Evolutionary conservation across 2,888 invertebrate species (phyloP), one percentile per base, ranked within the genome.

Genomic region (Noctua pronuba): DNA sequence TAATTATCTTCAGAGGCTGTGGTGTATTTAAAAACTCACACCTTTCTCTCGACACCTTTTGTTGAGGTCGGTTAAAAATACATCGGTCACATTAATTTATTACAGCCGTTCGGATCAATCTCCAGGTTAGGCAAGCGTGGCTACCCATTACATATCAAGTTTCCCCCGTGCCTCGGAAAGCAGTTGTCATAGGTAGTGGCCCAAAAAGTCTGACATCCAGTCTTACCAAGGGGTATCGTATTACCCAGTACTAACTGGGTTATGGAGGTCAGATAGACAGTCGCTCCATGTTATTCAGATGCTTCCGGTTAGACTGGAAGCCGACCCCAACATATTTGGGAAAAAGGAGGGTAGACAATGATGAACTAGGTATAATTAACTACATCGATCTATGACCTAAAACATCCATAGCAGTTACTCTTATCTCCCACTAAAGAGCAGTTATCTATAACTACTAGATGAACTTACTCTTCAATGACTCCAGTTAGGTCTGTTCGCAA

Each of bases 361-460:
- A n/a, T 55, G 5, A 64, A 24, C 24, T 24, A 35, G 24, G 11
- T 38, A 13, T 13, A 38, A 49, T 8, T 49, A 49, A 35, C 62
- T 35, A 62, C 24, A 64, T 7, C 24, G 38, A 38, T 38, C 7
- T 3, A 2, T 38, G 13, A 38, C 24, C 38, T 13, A 7, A 38
- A 65, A 41, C 38, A n/a, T 38, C 38, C 21, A 24, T 24, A n/a
- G 38, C n/a, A 10, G 46, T 62, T 35, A 35, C n/a, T 64, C 49
- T 28, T 75, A 84, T 76, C 76, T 52, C 10, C 21, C 1, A 72
- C 46, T 64, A 38, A 76, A 72, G 38, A 69, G 6, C 58, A 66
- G 41, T 80, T 84, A 71, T 55, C 58, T 52, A n/a, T 44, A 81
- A 71, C 41, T 70, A 46, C 10, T 49, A 69, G 28, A 77, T 71